phyloP scores from a whole-genome alignment of 64 coral and sea anemone species.

The Hydrozoanthus tunicans region DNA sequence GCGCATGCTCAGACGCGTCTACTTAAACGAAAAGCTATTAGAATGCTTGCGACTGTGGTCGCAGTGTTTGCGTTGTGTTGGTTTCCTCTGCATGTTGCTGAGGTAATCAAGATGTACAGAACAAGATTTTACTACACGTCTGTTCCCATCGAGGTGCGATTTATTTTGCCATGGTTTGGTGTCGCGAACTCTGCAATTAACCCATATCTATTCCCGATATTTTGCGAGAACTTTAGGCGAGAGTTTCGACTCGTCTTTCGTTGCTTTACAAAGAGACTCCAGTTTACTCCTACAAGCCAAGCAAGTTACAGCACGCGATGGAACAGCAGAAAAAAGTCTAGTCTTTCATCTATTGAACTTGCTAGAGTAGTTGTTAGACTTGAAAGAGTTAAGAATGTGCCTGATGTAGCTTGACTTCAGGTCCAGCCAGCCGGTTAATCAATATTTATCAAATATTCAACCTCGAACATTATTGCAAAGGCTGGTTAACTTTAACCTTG shows the following conservation, averaged over 20 bases:
- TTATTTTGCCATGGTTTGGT: conserved; percentile 25
- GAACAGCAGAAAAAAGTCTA: not conserved
- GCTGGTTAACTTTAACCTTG: too few relatives aligned
- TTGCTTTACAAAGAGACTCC: not conserved
- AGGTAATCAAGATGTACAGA: conserved; percentile 35
- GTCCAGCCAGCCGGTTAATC: not conserved
- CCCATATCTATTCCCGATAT: conserved; percentile 22
- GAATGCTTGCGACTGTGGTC: conserved; percentile 37
- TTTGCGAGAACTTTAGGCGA: conserved; percentile 21
- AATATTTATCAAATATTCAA: not conserved
- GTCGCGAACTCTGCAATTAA: conserved; percentile 32
- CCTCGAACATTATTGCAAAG: too few relatives aligned
- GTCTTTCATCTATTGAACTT: conserved; percentile 17
- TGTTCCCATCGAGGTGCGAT: conserved; percentile 14
- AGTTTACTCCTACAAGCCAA: not conserved
- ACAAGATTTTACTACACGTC: conserved; percentile 24
- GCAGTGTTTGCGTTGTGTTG: conserved; percentile 29
- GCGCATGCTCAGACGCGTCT: not conserved
- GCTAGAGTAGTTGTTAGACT: not conserved
- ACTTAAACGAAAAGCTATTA: conserved; percentile 42
- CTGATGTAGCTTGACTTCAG: not conserved
- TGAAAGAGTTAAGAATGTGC: not conserved
- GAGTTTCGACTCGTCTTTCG: not conserved
- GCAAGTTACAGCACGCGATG: not conserved
- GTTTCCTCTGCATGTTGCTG: conserved; percentile 21